A percentile compares a stretch with the other conserved stretches of the same genome.
These are phyloP conservation scores for Centropristis striata DNA, from an alignment of 2,113 vertebrate species.

Conservation along the genomic window DNA sequence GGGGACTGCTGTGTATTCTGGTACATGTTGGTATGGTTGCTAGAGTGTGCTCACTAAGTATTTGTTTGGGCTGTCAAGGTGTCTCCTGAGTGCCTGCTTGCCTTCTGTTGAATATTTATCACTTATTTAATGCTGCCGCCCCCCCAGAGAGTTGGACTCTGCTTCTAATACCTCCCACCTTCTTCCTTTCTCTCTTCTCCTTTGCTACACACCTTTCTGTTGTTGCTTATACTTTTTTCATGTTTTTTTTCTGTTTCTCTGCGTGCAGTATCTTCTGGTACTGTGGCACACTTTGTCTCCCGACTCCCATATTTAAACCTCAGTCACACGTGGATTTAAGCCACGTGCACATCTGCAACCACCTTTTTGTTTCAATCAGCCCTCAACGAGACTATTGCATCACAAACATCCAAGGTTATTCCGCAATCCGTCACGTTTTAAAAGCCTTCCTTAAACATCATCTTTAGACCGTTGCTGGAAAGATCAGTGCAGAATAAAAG, in stretches of 20 bases:
- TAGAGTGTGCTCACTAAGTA: slow-evolving; percentile 67
- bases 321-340: too few species aligned
- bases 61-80: slow-evolving; percentile 81
- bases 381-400: background rate
- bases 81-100: slow-evolving; percentile 71
- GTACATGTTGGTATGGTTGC: slow-evolving; percentile 65
- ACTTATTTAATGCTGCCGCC: slow-evolving; percentile 62
- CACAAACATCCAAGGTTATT: background rate
- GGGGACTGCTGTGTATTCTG: slow-evolving; percentile 70
- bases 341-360: background rate
- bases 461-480: background rate
- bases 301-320: background rate
- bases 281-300: background rate
- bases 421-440: background rate
- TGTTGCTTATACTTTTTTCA: slow-evolving; percentile 26
- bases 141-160: slow-evolving; percentile 60
- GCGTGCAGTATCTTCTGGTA: background rate
- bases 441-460: slow-evolving; percentile 13
- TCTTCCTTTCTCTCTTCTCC: slow-evolving; percentile 13
- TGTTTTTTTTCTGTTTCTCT: slow-evolving; percentile 1
- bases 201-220: background rate
- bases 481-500: slow-evolving; percentile 35
- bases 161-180: slow-evolving; percentile 52
- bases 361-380: slow-evolving; percentile 6
- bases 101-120: slow-evolving; percentile 81